Conservation (phyloP, 1,140 invertebrate genomes). For the Mamestra configurata region DNA sequence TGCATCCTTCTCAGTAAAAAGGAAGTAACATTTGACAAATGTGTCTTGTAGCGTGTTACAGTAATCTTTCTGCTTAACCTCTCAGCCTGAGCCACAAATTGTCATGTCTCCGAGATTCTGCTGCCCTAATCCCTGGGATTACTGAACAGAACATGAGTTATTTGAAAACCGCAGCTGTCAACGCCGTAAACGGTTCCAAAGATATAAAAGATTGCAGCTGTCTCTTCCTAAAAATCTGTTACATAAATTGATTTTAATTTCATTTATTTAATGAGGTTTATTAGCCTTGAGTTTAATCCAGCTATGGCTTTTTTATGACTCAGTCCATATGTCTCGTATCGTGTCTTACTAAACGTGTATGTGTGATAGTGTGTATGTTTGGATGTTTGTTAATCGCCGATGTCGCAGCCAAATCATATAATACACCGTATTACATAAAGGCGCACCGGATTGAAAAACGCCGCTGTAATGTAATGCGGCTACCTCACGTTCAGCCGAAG, state of each 20-base stretch:
- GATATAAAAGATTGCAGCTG: conserved; percentile 56
- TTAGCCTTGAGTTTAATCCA: not conserved
- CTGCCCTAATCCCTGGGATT: conserved; percentile 67
- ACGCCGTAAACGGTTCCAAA: conserved; percentile 57
- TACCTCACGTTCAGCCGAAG: no score
- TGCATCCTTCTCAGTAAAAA: conserved; percentile 8
- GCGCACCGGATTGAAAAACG: no score
- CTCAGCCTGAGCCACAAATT: conserved; percentile 56
- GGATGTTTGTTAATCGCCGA: no score
- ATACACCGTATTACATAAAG: no score
- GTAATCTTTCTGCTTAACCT: conserved; percentile 43
- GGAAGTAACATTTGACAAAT: conserved; percentile 25
- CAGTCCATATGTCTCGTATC: not conserved
- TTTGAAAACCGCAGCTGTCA: conserved; percentile 73
- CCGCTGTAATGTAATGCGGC: no score
- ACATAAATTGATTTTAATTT: conserved; percentile 13
- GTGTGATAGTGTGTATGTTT: no score
- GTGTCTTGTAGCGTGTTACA: conserved; percentile 10
- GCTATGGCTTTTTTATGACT: not conserved
- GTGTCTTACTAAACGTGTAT: no score
- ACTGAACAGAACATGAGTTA: conserved; percentile 59
- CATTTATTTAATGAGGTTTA: not conserved
- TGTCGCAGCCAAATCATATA: no score
- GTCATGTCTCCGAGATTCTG: conserved; percentile 52
- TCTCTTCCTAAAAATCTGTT: not conserved